Evolutionary conservation across 2,888 invertebrate genomes (phyloP), one percentile per base, ranked within the genome.

Genomic region (Acrobasis suavella): DNA sequence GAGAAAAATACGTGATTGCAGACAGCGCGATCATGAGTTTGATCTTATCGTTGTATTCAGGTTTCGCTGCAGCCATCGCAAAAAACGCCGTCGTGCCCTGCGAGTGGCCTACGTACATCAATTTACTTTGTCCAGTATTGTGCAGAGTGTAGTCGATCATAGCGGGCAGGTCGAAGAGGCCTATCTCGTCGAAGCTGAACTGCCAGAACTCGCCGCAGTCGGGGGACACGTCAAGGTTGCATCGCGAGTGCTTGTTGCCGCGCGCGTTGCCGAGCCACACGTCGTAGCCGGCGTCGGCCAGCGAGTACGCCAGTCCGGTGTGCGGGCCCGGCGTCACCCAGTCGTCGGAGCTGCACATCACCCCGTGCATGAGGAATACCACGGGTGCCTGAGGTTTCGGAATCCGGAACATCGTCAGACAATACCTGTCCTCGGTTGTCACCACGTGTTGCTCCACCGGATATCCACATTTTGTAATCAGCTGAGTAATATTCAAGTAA

Each of bases 131-230:
- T 0, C 92, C 91, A 0, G 96, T 96, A 2, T 67, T 66, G 0
- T 78, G 64, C 2, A 95, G 77, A 1, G 95, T 89, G 76, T 95
- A 94, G 77, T 97, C 95, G 55, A 98, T 94, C 83, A 94, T 95
- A 0, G 95, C 94, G 0, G 97, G 96, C 9, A 97, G 73, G 81
- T 98, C 98, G 69, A 89, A 93, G 59, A 91, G 81, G 0, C 95
- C 96, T 79, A 97, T 96, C 75, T 96, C 95, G 77, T 97, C 96
- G 94, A 95, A 97, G 69, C 96, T 96, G 72, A 94, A 95, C 60
- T 93, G 80, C 95, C 95, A 95, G 75, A 91, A 95, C 32, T 86
- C 75, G 5, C 72, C 64, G 8, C 67, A 65, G 3, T 73, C 72
- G 0, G 89, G 81, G 46, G 86, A 71, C 77, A 86, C 69, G 1